Base-by-base conservation (phyloP, 2,797 vertebrate species). In the Siniperca undulata region DNA sequence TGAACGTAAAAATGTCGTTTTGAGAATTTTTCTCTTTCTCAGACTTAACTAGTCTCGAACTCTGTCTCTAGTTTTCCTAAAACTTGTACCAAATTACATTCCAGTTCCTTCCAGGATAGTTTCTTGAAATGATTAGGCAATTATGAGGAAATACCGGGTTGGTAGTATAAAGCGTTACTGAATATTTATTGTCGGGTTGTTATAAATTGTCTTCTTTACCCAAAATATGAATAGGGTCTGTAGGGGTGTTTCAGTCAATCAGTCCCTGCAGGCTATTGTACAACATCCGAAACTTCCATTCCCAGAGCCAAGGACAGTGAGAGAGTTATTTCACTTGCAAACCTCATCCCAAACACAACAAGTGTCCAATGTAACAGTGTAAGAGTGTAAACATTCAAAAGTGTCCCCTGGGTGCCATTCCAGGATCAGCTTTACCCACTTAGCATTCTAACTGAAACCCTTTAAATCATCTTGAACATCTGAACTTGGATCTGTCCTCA, bases 391-490 rank as follows among this genome's bases (percentile, higher is more conserved):
- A 92, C 89, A 89, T 85, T 86, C 77, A 73, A 79, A 92, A 84
- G 82, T 81, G 87, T 92, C 93, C 93, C 88, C 56, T 61, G 91
- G 84, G 91, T 74, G 76, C 85, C 58, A 56, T 84, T 80, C 81
- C 78, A 24, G 86, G 86, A 91, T 94, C 81, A 74, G 86, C 74
- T 91, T 81, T 60, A 75, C 82, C 87, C 90, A 82, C 81, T 93
- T 94, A 89, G 74, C 87, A 89, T 93, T 92, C 90, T 56, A 68
- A 85, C 82, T 42, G 80, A 90, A 91, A 92, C 78, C 83, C 71
- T 93, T 87, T 92, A 91, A 94, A 92, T 93, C 91, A 91, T 84
- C 65, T 75, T 30, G 74, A 91, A 88, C 91, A 94, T 89, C 91
- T 93, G 93, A 93, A 89, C 91, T 88, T 85, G 91, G 90, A 91